These are phyloP conservation scores for Tachina lurida DNA, from an alignment of 2,888 invertebrate genomes.

Conservation along the genomic window DNA sequence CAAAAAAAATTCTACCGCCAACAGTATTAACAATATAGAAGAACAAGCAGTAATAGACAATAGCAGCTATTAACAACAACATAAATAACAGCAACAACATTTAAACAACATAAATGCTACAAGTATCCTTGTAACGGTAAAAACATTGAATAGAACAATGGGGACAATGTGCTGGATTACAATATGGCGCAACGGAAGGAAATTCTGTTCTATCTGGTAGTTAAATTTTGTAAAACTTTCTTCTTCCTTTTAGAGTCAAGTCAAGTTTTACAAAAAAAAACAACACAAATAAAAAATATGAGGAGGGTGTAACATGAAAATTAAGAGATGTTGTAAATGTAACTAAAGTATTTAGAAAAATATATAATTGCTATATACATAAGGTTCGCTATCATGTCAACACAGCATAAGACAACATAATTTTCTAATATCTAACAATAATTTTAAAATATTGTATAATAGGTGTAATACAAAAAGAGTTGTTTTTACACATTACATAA, in stretches of 20 bases:
- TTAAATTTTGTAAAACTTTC: constrained; percentile 49
- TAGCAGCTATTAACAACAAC: constrained; percentile 32
- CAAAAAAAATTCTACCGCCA: not conserved
- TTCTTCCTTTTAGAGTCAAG: too few species aligned
- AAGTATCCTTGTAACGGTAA: constrained; percentile 29
- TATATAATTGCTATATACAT: too few species aligned
- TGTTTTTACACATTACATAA: too few species aligned
- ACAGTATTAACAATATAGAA: not conserved
- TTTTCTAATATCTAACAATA: too few species aligned
- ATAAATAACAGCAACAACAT: constrained; percentile 44
- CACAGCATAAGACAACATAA: too few species aligned
- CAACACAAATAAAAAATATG: not conserved
- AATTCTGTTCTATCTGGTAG: constrained; percentile 57
- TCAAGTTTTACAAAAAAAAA: not conserved
- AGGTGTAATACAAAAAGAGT: too few species aligned
- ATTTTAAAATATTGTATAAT: too few species aligned
- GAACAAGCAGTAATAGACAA: constrained; percentile 19
- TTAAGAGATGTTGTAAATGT: too few species aligned
- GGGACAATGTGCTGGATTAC: constrained; percentile 19
- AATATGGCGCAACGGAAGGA: constrained; percentile 61
- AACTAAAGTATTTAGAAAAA: too few species aligned
- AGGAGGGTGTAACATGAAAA: too few species aligned
- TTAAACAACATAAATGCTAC: constrained; percentile 28
- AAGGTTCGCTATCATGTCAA: too few species aligned
- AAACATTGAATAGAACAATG: not conserved